These are phyloP conservation scores for Meiosimyza decipiens DNA, from an alignment of 2,888 invertebrate genomes.

Conservation along the genomic window DNA sequence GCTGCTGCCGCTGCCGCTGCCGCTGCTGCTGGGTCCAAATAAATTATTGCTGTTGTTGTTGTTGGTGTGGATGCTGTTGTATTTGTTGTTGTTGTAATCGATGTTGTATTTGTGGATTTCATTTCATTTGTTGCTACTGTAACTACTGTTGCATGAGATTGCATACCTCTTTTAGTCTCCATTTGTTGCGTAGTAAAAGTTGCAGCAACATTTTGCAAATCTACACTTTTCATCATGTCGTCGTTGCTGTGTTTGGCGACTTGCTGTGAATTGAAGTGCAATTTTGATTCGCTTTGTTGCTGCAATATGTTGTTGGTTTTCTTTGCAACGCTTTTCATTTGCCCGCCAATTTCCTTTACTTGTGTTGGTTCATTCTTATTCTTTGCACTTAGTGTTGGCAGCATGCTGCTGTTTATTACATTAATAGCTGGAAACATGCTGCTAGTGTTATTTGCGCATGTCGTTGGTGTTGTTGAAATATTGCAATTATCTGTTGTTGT, in stretches of 20 bases:
- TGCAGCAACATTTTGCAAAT: slow-evolving; percentile 33
- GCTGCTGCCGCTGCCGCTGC: slow-evolving; percentile 19
- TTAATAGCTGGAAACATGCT: slow-evolving; percentile 23
- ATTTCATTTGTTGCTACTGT: slow-evolving; percentile 8
- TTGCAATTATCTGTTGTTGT: slow-evolving; percentile 15
- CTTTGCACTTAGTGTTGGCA: slow-evolving; percentile 4
- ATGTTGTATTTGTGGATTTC: slow-evolving; percentile 19
- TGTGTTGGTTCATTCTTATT: not conserved
- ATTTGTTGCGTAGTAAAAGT: slow-evolving; percentile 26
- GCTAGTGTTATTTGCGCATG: not conserved
- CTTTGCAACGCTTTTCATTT: slow-evolving; percentile 36
- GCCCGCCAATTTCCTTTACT: slow-evolving; percentile 37
- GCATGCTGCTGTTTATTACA: slow-evolving; percentile 29
- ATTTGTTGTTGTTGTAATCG: slow-evolving; percentile 13
- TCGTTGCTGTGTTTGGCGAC: slow-evolving; percentile 21
- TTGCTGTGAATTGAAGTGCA: not conserved
- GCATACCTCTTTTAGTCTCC: slow-evolving; percentile 20
- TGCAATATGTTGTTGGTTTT: slow-evolving; percentile 40
- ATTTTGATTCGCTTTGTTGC: slow-evolving; percentile 31
- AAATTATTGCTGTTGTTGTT: slow-evolving; percentile 27
- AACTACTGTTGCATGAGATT: slow-evolving; percentile 22
- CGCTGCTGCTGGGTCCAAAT: slow-evolving; percentile 21
- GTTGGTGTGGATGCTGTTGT: slow-evolving; percentile 15
- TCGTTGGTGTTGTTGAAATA: slow-evolving; percentile 15
- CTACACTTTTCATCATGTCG: slow-evolving; percentile 13